Conservation (phyloP, 2,797 vertebrate species). For the Odontamblyopus lacepedii region DNA sequence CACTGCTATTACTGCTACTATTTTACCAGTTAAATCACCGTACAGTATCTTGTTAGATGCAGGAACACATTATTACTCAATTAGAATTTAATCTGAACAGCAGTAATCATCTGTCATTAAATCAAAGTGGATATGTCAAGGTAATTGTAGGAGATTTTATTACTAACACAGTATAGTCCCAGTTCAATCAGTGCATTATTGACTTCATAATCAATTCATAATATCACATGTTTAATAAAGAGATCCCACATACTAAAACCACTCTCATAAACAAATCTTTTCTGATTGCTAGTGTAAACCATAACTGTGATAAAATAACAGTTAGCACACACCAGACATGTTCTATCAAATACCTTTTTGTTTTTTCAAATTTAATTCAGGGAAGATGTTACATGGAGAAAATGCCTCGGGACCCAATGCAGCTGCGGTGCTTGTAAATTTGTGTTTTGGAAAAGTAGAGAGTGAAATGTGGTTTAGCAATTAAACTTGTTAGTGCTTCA, state of each 20-base stretch:
- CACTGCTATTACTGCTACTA: background rate
- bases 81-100: slow-evolving; percentile 19
- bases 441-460: slow-evolving; percentile 61
- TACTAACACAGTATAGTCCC: slow-evolving; percentile 18
- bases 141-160: slow-evolving; percentile 26
- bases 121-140: slow-evolving; percentile 14
- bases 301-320: slow-evolving; percentile 18
- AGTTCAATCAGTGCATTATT: slow-evolving; percentile 17
- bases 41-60: background rate
- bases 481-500: slow-evolving; percentile 26
- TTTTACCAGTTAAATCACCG: too few relatives aligned
- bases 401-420: slow-evolving; percentile 40
- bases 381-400: slow-evolving; percentile 32
- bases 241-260: slow-evolving; percentile 29
- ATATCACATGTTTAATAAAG: slow-evolving; percentile 17
- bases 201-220: slow-evolving; percentile 28
- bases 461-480: slow-evolving; percentile 53
- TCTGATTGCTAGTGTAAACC: slow-evolving; percentile 17
- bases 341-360: slow-evolving; percentile 46
- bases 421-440: slow-evolving; percentile 45
- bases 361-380: slow-evolving; percentile 42
- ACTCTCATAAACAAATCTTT: slow-evolving; percentile 5
- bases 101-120: slow-evolving; percentile 18
- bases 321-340: slow-evolving; percentile 28
- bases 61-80: background rate